Evolutionary conservation across 2,888 invertebrate species (phyloP), one percentile per base, ranked within the genome.

Genomic region (Amphipyra berbera): DNA sequence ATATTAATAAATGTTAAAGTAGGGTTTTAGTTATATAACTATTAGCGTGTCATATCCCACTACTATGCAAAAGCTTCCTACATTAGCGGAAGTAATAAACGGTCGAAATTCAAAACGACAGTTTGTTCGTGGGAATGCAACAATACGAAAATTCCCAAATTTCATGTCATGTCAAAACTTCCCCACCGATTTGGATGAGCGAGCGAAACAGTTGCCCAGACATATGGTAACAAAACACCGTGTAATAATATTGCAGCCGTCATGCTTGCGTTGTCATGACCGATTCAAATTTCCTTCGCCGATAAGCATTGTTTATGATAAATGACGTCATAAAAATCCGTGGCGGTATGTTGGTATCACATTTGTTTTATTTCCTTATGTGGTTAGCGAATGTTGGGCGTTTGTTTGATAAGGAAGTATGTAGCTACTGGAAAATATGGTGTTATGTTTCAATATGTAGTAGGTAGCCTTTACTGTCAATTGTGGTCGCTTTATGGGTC

Each of bases 181-280:
- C 63, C 79, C 75, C 73, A 58, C 59, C 49, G 83, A 61, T 76
- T 61, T 68, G 81, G 70, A 60, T 70, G 80, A 74, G 59, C 58
- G 75, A 61, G 27, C 46, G 10, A 27, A 68, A 66, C 81, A 73
- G 78, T 78, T 78, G 80, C 41, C 1, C 47, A 33, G 68, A 54
- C 80, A 80, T 79, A 76, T 73, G 78, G 78, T 54, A 56, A 64
- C 71, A 37, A 70, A 69, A 63, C 58, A 38, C 63, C 55, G 33
- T 14, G 14, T n/a, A 7, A 15, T 35, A 14, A 33, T 40, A 40
- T 40, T 1, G 35, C 15, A 42, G 15, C 37, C 49, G 42, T 65
- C 52, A 64, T 56, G 57, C 55, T 38, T 37, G 55, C 47, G 6
- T 44, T 49, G 49, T 50, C 52, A 27, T 21, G 48, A 54, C 61